phyloP scores from a whole-genome alignment of 2,888 invertebrate species.

The Geophilus truncorum region DNA sequence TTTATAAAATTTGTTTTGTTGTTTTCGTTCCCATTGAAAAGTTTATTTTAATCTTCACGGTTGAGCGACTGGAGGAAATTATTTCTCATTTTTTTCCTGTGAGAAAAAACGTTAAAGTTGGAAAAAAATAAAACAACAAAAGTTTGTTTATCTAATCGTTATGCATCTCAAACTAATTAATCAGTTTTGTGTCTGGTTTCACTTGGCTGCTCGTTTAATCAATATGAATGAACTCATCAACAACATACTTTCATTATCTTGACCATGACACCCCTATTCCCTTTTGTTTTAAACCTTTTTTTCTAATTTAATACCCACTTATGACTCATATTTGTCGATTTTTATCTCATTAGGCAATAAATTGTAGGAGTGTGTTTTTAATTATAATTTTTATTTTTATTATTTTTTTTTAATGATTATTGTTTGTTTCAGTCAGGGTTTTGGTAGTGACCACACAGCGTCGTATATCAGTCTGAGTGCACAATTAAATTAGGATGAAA shows the following conservation, averaged over 20 bases:
- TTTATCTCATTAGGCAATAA: neutral
- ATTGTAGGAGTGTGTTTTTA: neutral
- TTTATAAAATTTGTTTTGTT: neutral
- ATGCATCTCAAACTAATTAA: neutral
- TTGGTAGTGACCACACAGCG: neutral
- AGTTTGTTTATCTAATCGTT: slow-evolving; percentile 1
- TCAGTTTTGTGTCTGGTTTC: slow-evolving; percentile 12
- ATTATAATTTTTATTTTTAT: too few species aligned
- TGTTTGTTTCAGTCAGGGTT: too few species aligned
- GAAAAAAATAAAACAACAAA: neutral
- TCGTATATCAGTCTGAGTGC: neutral
- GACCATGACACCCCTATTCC: neutral
- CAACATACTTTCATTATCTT: neutral
- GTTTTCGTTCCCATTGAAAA: neutral
- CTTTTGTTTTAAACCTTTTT: neutral
- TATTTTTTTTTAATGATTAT: neutral
- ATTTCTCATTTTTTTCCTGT: neutral
- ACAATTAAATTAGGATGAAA: slow-evolving; percentile 13
- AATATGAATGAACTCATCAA: slow-evolving; percentile 7
- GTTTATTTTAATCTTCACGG: neutral
- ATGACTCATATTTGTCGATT: neutral
- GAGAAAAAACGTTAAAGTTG: neutral
- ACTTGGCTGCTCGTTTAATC: neutral
- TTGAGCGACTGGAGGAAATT: neutral
- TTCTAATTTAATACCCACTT: neutral